Evolutionary conservation across 2,888 invertebrate genomes (phyloP), one percentile per base, ranked within the genome.

Genomic region (Tanypteryx hageni): DNA sequence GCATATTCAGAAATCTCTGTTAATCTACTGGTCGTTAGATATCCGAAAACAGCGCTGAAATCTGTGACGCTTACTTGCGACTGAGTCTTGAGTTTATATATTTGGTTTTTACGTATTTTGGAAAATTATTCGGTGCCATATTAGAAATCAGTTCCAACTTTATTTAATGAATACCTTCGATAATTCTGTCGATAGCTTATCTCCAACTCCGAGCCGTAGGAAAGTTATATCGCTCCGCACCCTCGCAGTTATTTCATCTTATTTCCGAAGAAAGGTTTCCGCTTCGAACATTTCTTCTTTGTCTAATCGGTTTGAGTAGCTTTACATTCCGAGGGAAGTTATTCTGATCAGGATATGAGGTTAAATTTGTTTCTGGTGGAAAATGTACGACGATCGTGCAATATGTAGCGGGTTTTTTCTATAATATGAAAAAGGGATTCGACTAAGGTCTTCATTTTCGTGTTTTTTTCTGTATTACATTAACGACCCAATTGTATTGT

Each of bases 141-240:
- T 76, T 76, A 27, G 22, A n/a, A 76, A 76, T 76, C 76, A 22
- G 13, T 76, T 76, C 27, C 22, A 76, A 68, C 44, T 44, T 44
- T 44, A 44, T 44, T 44, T 68, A 22, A 68, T 68, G 68, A 68
- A 68, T 18, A 18, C 18, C 0, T 1, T 44, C 1, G 76, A 76
- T 27, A 27, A 76, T 76, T 76, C 76, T 11, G 14, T 27, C 76
- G 76, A 76, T 76, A 76, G 76, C 76, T 76, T 76, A 76, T 76
- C 76, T 76, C 76, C 11, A 22, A 18, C 76, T 4, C 1, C 44
- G 27, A 76, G 27, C 76, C 76, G 22, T 13, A 27, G 76, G 27
- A 76, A 76, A 22, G 27, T 76, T 27, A 14, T 3, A 44, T 44
- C 44, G 1, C 44, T 3, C 76, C 22, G 5, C 22, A 11, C 1